Evolutionary conservation across 2,888 invertebrate genomes (phyloP).

Genomic region (Alsophila aescularia): DNA sequence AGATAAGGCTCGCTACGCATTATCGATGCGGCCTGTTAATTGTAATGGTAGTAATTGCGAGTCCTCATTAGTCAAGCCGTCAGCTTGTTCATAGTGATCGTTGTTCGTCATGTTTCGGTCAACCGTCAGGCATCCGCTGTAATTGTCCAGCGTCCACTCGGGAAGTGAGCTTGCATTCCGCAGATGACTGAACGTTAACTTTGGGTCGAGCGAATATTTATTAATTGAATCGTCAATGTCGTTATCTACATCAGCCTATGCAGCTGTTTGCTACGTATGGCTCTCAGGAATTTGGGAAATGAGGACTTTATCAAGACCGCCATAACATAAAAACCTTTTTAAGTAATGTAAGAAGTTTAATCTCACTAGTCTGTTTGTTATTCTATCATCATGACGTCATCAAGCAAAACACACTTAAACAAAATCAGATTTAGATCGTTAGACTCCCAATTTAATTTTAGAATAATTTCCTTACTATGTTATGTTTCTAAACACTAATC

Average conservation of each 20-base stretch:
- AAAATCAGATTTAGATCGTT: no score
- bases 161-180: conserved; percentile 76
- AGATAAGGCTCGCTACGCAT: conserved; percentile 9
- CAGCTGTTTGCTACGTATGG: conserved; percentile 14
- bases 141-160: conserved; percentile 65
- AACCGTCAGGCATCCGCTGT: conserved; percentile 58
- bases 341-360: no score
- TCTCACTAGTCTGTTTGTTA: no score
- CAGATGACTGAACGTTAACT: conserved; percentile 62
- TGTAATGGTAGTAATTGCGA: conserved; percentile 12
- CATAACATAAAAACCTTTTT: neutral
- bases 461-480: no score
- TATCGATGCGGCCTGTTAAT: conserved; percentile 6
- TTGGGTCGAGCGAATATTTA: conserved; percentile 61
- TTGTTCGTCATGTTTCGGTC: conserved; percentile 51
- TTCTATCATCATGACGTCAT: no score
- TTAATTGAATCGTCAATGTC: conserved; percentile 54
- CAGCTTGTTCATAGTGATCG: conserved; percentile 45
- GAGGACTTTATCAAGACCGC: neutral
- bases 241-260: conserved; percentile 27
- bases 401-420: no score
- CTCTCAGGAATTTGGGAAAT: conserved; percentile 4
- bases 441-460: no score
- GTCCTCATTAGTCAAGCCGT: conserved; percentile 44
- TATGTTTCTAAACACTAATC: no score